Base-by-base conservation (phyloP, 1,140 invertebrate genomes). In the Orius insidiosus region DNA sequence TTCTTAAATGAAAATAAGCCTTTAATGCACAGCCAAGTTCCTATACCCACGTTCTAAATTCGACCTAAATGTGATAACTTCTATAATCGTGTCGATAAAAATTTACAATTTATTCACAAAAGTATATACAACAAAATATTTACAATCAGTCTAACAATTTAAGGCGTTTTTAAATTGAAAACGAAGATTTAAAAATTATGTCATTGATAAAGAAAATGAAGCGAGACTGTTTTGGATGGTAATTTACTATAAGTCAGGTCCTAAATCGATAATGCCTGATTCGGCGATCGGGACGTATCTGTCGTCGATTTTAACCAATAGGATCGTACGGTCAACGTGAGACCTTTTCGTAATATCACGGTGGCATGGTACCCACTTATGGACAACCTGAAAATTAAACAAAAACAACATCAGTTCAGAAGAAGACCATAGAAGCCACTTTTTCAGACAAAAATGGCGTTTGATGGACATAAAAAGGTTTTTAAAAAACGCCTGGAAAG, bases 211-310 rank as follows among this genome's bases (percentile, higher is more conserved):
- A 39, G 3, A 24, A 24, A 39, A 39, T 10, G 14, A 39, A 18
- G 19, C 37, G 19, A 39, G 19, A n/a, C 39, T 16, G 15, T 39
- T 47, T n/a, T n/a, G n/a, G n/a, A n/a, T n/a, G n/a, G n/a, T n/a
- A n/a, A n/a, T n/a, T n/a, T n/a, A n/a, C n/a, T 54, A 54, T 45
- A 80, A 77, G 60, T 82, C 79, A 40, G 77, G 76, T 11, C 78
- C 78, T 18, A 82, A 62, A 60, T 87, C 80, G 51, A 80, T 73
- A 6, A 93, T 78, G 38, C 86, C 88, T 58, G 74, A 72, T 61
- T 94, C 88, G 1, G 85, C 85, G 47, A 96, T 87, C 11, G 89
- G 89, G 44, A 96, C 88, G 64, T 78, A 94, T 54, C 80, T 83
- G 54, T 94, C 87, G 4, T 86, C 85, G 42, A 94, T 85, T 62